These are phyloP conservation scores for Lophochroa leadbeateri DNA, from an alignment of 2,113 vertebrate species.

Conservation along the genomic window DNA sequence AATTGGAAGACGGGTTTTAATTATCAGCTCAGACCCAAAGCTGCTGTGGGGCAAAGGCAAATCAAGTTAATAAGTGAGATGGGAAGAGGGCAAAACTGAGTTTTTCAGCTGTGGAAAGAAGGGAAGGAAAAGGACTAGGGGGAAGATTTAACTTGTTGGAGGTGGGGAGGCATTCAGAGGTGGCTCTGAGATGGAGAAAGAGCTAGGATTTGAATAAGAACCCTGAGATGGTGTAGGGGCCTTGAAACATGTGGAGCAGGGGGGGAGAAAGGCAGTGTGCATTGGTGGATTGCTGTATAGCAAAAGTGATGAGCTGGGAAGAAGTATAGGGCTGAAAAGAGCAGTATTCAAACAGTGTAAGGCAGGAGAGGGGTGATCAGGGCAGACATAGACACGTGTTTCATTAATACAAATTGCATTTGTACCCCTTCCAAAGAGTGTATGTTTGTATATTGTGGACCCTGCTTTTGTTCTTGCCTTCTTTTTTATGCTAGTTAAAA, in stretches of 20 bases:
- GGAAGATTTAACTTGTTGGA: background rate
- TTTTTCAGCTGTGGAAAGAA: background rate
- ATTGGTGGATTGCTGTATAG: background rate
- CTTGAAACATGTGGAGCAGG: background rate
- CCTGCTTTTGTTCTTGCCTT: background rate
- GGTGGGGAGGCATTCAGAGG: accelerated
- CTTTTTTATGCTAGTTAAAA: background rate
- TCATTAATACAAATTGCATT: background rate
- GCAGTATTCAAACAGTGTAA: background rate
- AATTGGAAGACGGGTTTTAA: background rate
- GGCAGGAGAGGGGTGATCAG: background rate
- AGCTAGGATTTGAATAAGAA: background rate
- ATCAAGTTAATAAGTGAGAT: background rate
- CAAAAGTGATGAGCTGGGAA: background rate
- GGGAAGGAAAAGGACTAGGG: background rate
- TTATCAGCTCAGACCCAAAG: background rate
- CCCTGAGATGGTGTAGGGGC: background rate
- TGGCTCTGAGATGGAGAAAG: background rate
- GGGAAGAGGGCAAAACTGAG: background rate
- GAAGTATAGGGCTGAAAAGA: background rate
- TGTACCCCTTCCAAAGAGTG: background rate
- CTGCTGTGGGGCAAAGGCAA: background rate
- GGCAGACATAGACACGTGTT: background rate
- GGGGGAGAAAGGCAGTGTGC: background rate
- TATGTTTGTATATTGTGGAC: background rate